Evolutionary conservation across 2,888 invertebrate genomes (phyloP).

Genomic region (Drosophila phalerata): DNA sequence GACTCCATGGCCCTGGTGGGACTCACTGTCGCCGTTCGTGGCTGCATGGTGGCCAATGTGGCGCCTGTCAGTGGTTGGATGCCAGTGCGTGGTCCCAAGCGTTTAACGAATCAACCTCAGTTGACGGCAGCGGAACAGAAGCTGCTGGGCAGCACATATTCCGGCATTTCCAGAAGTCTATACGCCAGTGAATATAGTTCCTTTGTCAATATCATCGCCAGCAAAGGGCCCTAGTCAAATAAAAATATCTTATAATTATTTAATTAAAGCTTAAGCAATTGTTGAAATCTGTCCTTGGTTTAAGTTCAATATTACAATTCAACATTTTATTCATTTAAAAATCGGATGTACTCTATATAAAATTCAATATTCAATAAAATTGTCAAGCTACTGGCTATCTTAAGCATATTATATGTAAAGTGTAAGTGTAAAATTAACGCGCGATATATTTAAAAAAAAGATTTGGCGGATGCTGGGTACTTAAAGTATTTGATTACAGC

Average conservation of each 20-base stretch:
- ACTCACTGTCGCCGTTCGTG: slow-evolving; percentile 88
- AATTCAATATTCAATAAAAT: slow-evolving; percentile 41
- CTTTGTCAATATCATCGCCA: slow-evolving; percentile 57
- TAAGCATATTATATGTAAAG: slow-evolving; percentile 3
- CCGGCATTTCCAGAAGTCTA: slow-evolving; percentile 55
- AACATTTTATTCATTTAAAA: slow-evolving; percentile 65
- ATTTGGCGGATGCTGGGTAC: slow-evolving; percentile 33
- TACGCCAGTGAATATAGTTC: slow-evolving; percentile 68
- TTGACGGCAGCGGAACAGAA: slow-evolving; percentile 40
- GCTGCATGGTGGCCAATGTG: slow-evolving; percentile 90
- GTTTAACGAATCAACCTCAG: slow-evolving; percentile 35
- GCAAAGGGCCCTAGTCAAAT: slow-evolving; percentile 1
- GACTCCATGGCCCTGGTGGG: slow-evolving; percentile 86
- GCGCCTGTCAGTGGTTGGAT: slow-evolving; percentile 90
- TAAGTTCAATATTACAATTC: slow-evolving; percentile 48
- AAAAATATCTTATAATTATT: not conserved
- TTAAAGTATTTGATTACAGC: slow-evolving; percentile 29
- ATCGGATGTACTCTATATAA: slow-evolving; percentile 45
- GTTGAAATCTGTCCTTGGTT: not conserved
- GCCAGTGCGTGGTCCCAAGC: slow-evolving; percentile 88
- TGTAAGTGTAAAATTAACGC: slow-evolving; percentile 19
- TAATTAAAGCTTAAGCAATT: not conserved
- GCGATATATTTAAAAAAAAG: slow-evolving; percentile 42
- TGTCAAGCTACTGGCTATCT: slow-evolving; percentile 31
- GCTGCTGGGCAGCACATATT: slow-evolving; percentile 49